A percentile compares a stretch with the other conserved stretches of the same genome.
These are phyloP conservation scores for Euspilapteryx auroguttella DNA, from an alignment of 2,888 invertebrate species.

Conservation along the genomic window DNA sequence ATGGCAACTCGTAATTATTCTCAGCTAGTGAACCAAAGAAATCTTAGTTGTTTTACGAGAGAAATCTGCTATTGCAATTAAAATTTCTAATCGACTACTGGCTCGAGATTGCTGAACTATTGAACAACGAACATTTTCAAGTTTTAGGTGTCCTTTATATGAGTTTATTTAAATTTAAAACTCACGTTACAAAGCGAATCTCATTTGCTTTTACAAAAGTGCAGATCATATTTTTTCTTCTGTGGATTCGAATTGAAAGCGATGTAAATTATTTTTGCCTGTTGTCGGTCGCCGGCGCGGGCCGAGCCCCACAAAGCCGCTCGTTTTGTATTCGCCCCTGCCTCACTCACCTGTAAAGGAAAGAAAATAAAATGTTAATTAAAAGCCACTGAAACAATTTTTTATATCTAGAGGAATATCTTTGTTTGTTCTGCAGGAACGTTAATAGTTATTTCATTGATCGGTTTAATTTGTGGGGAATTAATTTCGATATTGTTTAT, in stretches of 20 bases:
- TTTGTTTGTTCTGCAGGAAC: not conserved
- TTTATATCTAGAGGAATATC: slow-evolving; percentile 34
- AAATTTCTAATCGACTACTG: not conserved
- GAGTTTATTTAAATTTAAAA: slow-evolving; percentile 41
- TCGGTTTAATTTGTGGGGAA: not conserved
- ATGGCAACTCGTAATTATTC: not conserved
- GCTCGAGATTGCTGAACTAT: too few species aligned
- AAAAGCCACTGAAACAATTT: slow-evolving; percentile 53
- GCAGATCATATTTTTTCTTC: slow-evolving; percentile 50
- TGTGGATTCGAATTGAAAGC: slow-evolving; percentile 50
- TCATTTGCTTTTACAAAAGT: slow-evolving; percentile 55
- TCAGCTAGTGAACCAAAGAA: not conserved
- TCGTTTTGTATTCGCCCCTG: slow-evolving; percentile 37
- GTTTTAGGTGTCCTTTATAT: slow-evolving; percentile 18
- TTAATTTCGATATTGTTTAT: too few species aligned
- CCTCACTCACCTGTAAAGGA: slow-evolving; percentile 57
- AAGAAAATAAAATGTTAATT: slow-evolving; percentile 61
- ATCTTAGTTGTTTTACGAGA: not conserved
- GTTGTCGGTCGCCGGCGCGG: slow-evolving; percentile 15
- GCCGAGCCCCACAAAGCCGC: slow-evolving; percentile 36
- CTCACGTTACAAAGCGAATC: slow-evolving; percentile 41
- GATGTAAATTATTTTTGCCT: slow-evolving; percentile 51
- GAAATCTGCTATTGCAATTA: not conserved
- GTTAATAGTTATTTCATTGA: not conserved
- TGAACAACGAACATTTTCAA: slow-evolving; percentile 11